Base-by-base conservation (phyloP, 2,797 vertebrate genomes). In the Gastrophryne carolinensis region DNA sequence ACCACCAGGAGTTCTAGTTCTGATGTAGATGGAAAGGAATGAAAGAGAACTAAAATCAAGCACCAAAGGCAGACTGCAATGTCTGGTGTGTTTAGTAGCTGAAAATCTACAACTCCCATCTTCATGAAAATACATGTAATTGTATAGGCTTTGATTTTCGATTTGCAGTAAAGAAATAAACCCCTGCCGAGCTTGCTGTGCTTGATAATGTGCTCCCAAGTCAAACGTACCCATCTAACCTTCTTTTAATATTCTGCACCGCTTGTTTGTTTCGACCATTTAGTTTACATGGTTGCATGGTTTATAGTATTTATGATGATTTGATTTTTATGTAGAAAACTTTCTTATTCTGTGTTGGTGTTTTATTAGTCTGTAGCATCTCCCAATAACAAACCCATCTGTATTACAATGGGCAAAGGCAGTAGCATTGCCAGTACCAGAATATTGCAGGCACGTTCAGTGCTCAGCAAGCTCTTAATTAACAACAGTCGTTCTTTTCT, bases 231-330 rank as follows among this genome's bases (percentile, higher is more conserved):
- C 49, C 12, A 12, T 10, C 35, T 54, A 17, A 29, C 21, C n/a
- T 47, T 62, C 32, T 47, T 32, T 62, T 53, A 76, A 54, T 76
- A 60, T 69, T 69, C 73, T 69, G 32, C 41, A 24, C 29, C 53
- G 44, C 41, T 23, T 17, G 49, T 56, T 70, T 62, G 13, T 11
- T 27, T 62, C 47, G 52, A 69, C 70, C 26, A 26, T 70, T 69
- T 69, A 11, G 49, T 76, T 70, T 70, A 50, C 54, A 63, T 76
- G 57, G 19, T 15, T 21, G 34, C 4, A 17, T 76, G n/a, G 47
- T 76, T 60, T 76, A 61, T 76, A 32, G 44, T 24, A 69, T 70
- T 69, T 62, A 70, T 68, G 50, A 69, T 76, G 37, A 69, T 63
- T 76, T 69, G 17, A 73, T 70, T 69, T 69, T 63, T 69, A 75